Evolutionary conservation across 2,113 vertebrate genomes (phyloP), one percentile per base, ranked within the genome.

Genomic region (Willisornis vidua): DNA sequence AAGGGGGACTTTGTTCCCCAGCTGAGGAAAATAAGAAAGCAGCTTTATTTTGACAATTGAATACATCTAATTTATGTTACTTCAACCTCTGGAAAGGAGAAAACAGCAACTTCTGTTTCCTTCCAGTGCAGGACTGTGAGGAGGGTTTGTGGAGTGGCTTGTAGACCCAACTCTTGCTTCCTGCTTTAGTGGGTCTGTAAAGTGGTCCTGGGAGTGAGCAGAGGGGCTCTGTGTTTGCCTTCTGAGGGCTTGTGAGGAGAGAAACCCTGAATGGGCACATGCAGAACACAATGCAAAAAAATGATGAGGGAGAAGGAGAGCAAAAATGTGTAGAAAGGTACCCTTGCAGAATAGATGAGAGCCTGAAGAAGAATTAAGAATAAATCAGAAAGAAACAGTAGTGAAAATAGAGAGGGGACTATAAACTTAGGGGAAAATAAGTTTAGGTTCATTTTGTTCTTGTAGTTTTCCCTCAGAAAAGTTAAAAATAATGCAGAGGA

Each of bases 161-260:
- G 45, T 22, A 58, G 55, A 45, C 2, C 12, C 52, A 24, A 48
- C 29, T 48, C 20, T 35, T 22, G 19, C 22, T 12, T 5, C 76
- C 9, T 14, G 18, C 29, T 52, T 22, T 31, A 17, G 55, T 19
- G 9, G 6, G 23, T 37, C 63, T 66, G 58, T 17, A 28, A 33
- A 22, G 24, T 8, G 49, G n/a, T 19, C 18, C 10, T 31, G 48
- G 52, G 28, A 46, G 26, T 1, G 7, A 35, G 29, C 6, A 4
- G 33, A 61, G 35, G 25, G 61, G 13, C 2, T 39, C 31, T 46
- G 24, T 35, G 37, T 25, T 65, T 46, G 14, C 25, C 19, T 37
- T 57, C 37, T 8, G 9, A 23, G n/a, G 43, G 16, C 35, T 19
- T 0, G 0, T 23, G 24, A 19, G 5, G 10, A 35, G 22, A 26